Evolutionary conservation across 2,888 invertebrate genomes (phyloP), one percentile per base, ranked within the genome.

Genomic region (Gasteruption jaculator): DNA sequence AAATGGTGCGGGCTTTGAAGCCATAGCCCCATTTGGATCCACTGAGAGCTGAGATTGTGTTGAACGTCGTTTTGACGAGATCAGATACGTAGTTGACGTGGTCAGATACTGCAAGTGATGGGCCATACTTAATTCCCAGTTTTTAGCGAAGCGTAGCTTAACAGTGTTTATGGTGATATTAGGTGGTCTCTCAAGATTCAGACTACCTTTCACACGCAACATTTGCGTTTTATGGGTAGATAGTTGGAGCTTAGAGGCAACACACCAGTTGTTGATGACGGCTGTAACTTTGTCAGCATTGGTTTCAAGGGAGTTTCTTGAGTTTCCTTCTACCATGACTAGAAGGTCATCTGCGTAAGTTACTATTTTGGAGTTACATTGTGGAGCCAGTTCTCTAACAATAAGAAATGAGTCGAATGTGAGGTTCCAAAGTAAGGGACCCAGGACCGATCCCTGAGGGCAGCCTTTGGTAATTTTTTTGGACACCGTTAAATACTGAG

Each of bases 331-430:
- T 1, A 49, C n/a, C 0, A 48, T 0, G 1, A 49, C 36, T 0
- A 41, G 10, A 2, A 39, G 18, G 25, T 54, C 53, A 15, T 53
- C 51, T 5, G 51, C 49, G 20, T 53, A 53, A 0, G 50, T 50
- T 1, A 48, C 27, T 0, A 32, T 7, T 4, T 20, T 11, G 4
- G 10, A 8, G 11, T n/a, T n/a, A n/a, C n/a, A n/a, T n/a, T n/a
- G n/a, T n/a, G n/a, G n/a, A n/a, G 10, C 16, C 38, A 2, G 2
- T 16, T 21, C 15, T 20, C 1, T 30, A 10, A 3, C 7, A 3
- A 32, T n/a, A 3, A 46, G 6, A 1, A 30, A 1, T 1, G 8
- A n/a, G 16, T 47, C 41, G 12, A 47, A 45, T 1, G 37, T 12
- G 1, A 48, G 7, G 27, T 45, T 48, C 48, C 48, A 48, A 12